A percentile compares a stretch with the other conserved stretches of the same genome.
Conservation (phyloP, 2,888 invertebrate genomes). For the Apotomis turbidana region DNA sequence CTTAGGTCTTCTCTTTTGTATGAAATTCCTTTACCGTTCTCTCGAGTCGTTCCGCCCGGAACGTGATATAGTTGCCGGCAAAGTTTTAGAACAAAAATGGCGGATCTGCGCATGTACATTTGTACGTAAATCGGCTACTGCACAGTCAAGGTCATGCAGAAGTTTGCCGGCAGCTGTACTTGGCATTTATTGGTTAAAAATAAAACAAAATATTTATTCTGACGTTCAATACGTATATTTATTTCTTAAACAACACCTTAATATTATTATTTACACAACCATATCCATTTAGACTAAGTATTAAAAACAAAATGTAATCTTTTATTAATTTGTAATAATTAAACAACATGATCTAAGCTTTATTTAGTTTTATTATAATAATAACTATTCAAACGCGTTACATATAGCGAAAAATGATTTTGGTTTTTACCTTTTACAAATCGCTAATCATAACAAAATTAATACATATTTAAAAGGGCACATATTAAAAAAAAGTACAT, state of each 20-base stretch:
- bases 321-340: slow-evolving; percentile 29
- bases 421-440: too few species aligned
- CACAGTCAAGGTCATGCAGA: too few species aligned
- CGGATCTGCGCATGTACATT: too few species aligned
- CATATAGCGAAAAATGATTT: slow-evolving; percentile 21
- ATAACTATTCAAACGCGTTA: slow-evolving; percentile 26
- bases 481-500: neutral
- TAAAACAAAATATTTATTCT: slow-evolving; percentile 42
- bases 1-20: too few species aligned
- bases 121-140: too few species aligned
- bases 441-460: too few species aligned
- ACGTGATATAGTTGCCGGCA: too few species aligned
- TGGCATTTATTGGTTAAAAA: slow-evolving; percentile 46
- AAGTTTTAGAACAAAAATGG: too few species aligned
- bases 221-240: slow-evolving; percentile 74
- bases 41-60: too few species aligned
- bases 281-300: slow-evolving; percentile 36
- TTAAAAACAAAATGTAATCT: slow-evolving; percentile 29
- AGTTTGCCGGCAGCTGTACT: too few species aligned
- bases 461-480: neutral
- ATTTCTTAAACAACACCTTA: slow-evolving; percentile 70
- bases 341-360: slow-evolving; percentile 42
- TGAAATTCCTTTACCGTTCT: too few species aligned
- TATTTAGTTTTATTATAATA: slow-evolving; percentile 22
- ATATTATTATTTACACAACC: slow-evolving; percentile 45